Evolutionary conservation across 2,113 vertebrate genomes (phyloP).

Genomic region (Charina bottae): DNA sequence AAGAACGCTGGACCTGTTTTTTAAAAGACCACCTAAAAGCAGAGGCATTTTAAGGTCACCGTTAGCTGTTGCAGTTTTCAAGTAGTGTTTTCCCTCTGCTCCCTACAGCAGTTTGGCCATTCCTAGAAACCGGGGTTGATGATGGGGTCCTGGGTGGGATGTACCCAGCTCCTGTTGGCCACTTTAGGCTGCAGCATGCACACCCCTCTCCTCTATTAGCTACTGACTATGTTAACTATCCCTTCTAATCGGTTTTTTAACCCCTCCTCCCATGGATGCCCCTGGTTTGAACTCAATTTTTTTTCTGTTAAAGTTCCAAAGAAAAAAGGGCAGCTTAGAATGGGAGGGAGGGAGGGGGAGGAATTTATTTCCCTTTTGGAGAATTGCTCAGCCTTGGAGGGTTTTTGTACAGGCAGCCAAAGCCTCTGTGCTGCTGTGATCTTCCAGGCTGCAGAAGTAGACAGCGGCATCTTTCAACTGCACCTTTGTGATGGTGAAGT

Average conservation of each 20-base stretch:
- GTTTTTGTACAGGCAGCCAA: background rate
- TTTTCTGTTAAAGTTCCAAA: background rate
- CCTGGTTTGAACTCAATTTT: background rate
- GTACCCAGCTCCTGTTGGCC: rapidly evolving
- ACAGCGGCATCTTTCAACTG: background rate
- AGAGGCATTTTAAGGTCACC: background rate
- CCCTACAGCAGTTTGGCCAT: background rate
- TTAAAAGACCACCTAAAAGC: background rate
- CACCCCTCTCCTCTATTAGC: background rate
- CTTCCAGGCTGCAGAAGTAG: background rate
- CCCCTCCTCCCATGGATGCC: too few relatives aligned
- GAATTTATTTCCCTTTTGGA: background rate
- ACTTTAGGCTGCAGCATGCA: background rate
- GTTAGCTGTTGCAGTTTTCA: background rate
- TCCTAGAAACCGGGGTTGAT: background rate
- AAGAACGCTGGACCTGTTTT: too few relatives aligned
- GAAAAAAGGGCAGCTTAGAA: background rate
- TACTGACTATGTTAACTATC: background rate
- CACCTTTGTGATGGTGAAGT: background rate
- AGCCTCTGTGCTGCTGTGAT: background rate
- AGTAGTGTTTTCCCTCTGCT: background rate
- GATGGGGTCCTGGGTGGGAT: background rate
- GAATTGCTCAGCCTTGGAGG: background rate
- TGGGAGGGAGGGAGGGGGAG: too few relatives aligned
- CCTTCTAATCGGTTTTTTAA: too few relatives aligned